These are phyloP conservation scores for Samia ricini DNA, from an alignment of 1,140 invertebrate genomes.

Conservation along the genomic window DNA sequence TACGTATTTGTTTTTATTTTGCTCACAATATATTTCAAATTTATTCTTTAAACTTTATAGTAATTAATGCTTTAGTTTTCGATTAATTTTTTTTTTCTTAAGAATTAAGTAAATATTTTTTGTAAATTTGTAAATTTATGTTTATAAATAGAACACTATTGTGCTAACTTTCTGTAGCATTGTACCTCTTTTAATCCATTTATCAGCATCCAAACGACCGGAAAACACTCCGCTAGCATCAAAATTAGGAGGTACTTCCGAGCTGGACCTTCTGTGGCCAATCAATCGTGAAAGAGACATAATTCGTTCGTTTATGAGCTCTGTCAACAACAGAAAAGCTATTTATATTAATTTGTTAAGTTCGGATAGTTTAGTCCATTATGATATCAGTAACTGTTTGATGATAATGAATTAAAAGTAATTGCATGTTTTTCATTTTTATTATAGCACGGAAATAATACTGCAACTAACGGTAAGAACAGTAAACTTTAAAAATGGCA, in stretches of 20 bases:
- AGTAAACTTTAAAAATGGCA: too few relatives aligned
- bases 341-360: neutral
- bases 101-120: too few relatives aligned
- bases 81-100: too few relatives aligned
- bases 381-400: neutral
- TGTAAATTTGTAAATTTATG: too few relatives aligned
- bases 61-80: too few relatives aligned
- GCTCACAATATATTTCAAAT: too few relatives aligned
- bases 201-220: conserved; percentile 17
- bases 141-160: neutral
- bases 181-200: conserved; percentile 41
- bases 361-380: neutral
- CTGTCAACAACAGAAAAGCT: neutral
- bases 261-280: neutral
- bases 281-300: conserved; percentile 14
- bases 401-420: neutral
- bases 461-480: too few relatives aligned
- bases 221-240: neutral
- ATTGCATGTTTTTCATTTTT: too few relatives aligned
- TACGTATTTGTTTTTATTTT: too few relatives aligned
- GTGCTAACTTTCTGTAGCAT: conserved; percentile 23
- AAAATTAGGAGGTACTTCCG: neutral
- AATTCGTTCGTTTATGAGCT: conserved; percentile 13
- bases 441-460: too few relatives aligned
- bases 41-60: too few relatives aligned